These are phyloP conservation scores for Arnoldichthys spilopterus DNA, from an alignment of 2,797 vertebrate genomes.

Conservation along the genomic window DNA sequence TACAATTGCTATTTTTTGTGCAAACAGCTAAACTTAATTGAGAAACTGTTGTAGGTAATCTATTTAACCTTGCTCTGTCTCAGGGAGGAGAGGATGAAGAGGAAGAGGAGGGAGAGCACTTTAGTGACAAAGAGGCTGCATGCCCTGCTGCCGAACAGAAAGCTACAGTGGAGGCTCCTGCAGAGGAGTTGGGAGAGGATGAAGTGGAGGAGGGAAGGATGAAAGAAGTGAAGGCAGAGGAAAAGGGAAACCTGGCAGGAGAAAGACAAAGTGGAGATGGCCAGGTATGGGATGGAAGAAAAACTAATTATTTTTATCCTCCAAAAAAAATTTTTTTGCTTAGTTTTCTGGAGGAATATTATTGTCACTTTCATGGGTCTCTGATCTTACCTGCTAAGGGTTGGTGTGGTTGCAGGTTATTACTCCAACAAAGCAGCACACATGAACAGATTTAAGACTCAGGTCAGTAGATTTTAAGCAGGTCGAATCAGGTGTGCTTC, in stretches of 20 bases:
- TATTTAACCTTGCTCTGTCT: slow-evolving; percentile 30
- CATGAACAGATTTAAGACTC: too few species aligned
- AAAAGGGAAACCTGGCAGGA: slow-evolving; percentile 86
- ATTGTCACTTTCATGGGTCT: not conserved
- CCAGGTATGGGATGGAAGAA: slow-evolving; percentile 80
- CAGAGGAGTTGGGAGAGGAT: slow-evolving; percentile 72
- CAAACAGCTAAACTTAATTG: not conserved
- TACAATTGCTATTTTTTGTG: too few species aligned
- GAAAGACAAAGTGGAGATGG: slow-evolving; percentile 96
- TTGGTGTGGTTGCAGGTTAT: too few species aligned
- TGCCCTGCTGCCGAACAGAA: slow-evolving; percentile 67
- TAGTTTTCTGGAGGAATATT: not conserved
- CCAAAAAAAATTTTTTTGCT: not conserved
- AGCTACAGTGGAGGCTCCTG: slow-evolving; percentile 76
- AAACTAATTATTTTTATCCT: not conserved
- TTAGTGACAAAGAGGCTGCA: slow-evolving; percentile 85
- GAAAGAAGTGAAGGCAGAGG: slow-evolving; percentile 80
- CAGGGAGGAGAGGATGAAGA: slow-evolving; percentile 84
- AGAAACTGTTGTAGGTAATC: not conserved
- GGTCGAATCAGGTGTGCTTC: too few species aligned
- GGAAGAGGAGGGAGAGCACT: slow-evolving; percentile 78
- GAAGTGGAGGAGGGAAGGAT: slow-evolving; percentile 64
- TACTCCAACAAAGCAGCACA: too few species aligned
- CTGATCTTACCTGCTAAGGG: too few species aligned
- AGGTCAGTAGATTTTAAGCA: too few species aligned